Base-by-base conservation (phyloP, 2,113 vertebrate genomes). In the Lonchura striata region DNA sequence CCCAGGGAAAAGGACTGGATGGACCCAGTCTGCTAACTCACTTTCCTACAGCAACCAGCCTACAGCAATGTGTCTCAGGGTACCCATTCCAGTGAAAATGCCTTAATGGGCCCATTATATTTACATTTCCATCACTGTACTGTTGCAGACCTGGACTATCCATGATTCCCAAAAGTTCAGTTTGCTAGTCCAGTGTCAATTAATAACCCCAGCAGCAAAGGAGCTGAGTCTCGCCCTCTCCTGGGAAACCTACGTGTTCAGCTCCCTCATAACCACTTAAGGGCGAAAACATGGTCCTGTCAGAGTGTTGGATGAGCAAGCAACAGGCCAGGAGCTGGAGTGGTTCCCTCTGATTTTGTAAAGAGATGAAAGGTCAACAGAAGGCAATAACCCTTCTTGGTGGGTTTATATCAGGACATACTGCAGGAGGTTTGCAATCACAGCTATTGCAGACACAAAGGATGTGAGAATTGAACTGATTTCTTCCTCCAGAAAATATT, bases 21-120 rank as follows among this genome's bases (percentile, higher is more conserved):
- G 27, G 27, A 50, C 23, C 7, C 15, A 50, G 65, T 24, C 52
- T 65, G 21, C 27, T 57, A 31, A 41, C 42, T 13, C 0, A 0
- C 13, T 64, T 75, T 63, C 31, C 49, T 60, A 35, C 20, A 70
- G n/a, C 53, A 79, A 33, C 24, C 68, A 31, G 16, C 16, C 35
- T 42, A 41, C 19, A 72, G 25, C 0, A 0, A 31, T 24, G 16
- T 5, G 2, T 60, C 65, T 44, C 21, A 6, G 28, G 24, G 16
- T 56, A 16, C 20, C n/a, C n/a, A 25, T 53, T 57, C 28, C 82
- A 49, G 54, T 41, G 44, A 9, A 69, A 69, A 60, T 28, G 21
- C 30, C 30, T 46, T 47, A 60, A 50, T 25, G 18, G 18, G 11
- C 13, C 30, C 59, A 30, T 72, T 77, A 28, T 7, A 59, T 31